phyloP scores from a whole-genome alignment of 2,797 vertebrate genomes.

The Vultur gryphus region DNA sequence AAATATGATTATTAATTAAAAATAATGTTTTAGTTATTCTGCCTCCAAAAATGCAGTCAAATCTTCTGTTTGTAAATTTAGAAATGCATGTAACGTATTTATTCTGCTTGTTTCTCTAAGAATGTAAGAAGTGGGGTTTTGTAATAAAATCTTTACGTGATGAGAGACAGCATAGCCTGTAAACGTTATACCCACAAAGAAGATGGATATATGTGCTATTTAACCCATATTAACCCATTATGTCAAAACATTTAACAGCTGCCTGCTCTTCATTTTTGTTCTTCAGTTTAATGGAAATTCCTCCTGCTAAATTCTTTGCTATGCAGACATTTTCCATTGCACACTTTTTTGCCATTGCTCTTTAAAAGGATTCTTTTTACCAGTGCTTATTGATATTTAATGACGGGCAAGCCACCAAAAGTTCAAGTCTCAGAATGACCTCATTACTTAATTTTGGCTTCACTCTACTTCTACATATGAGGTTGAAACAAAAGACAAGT shows the following conservation, averaged over 20 bases:
- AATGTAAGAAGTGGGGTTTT: neutral
- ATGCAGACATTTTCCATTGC: neutral
- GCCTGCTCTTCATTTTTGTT: neutral
- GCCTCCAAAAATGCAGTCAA: neutral
- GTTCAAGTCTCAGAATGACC: neutral
- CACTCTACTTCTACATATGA: neutral
- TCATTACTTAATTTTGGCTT: neutral
- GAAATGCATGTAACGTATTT: neutral
- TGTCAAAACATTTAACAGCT: neutral
- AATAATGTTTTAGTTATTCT: conserved; percentile 3
- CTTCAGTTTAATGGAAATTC: neutral
- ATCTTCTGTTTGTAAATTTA: neutral
- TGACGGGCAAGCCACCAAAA: neutral
- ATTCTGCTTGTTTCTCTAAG: neutral
- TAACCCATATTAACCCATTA: neutral
- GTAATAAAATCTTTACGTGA: neutral
- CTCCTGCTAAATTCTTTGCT: neutral
- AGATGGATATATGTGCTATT: neutral
- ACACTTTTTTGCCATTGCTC: neutral
- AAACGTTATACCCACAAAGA: neutral
- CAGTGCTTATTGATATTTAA: neutral
- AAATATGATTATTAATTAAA: conserved; percentile 27
- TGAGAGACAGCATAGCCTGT: neutral
- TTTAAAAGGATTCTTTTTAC: neutral
- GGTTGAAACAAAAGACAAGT: neutral